These are phyloP conservation scores for Phocoena phocoena DNA, from an alignment of 2,113 vertebrate species.

Conservation along the genomic window DNA sequence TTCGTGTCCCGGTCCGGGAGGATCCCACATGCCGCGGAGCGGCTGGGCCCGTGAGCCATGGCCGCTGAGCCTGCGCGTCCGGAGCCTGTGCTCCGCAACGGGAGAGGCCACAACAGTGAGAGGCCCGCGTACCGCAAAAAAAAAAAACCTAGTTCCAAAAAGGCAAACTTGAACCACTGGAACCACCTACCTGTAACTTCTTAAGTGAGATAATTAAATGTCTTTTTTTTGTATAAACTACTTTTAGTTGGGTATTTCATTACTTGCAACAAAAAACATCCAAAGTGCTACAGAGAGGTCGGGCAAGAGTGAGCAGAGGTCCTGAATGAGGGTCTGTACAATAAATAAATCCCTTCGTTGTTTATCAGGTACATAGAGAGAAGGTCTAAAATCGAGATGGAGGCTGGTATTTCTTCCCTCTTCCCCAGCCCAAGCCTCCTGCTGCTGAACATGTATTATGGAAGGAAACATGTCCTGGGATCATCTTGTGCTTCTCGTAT, in stretches of 20 bases:
- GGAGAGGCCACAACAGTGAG: too few species aligned
- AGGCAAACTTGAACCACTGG: neutral
- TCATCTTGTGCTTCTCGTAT: neutral
- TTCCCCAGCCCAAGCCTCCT: neutral
- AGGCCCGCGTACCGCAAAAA: too few species aligned
- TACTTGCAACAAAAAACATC: neutral
- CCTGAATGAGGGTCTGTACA: neutral
- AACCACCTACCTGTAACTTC: neutral
- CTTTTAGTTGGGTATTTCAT: constrained; percentile 16
- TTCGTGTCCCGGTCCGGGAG: too few species aligned
- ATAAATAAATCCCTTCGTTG: neutral
- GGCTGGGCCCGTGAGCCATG: too few species aligned
- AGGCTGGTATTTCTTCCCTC: neutral
- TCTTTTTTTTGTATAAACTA: constrained; percentile 11
- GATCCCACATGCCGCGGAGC: too few species aligned
- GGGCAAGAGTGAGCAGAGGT: neutral
- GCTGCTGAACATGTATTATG: neutral
- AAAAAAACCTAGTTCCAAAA: neutral
- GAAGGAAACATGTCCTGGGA: neutral
- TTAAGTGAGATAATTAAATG: constrained; percentile 55
- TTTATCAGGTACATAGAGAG: neutral
- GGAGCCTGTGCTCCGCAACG: too few species aligned
- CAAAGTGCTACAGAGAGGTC: neutral
- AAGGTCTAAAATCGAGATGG: neutral
- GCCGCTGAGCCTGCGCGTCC: too few species aligned